Base-by-base conservation (phyloP, 2,113 vertebrate genomes). In the Nibea coibor region DNA sequence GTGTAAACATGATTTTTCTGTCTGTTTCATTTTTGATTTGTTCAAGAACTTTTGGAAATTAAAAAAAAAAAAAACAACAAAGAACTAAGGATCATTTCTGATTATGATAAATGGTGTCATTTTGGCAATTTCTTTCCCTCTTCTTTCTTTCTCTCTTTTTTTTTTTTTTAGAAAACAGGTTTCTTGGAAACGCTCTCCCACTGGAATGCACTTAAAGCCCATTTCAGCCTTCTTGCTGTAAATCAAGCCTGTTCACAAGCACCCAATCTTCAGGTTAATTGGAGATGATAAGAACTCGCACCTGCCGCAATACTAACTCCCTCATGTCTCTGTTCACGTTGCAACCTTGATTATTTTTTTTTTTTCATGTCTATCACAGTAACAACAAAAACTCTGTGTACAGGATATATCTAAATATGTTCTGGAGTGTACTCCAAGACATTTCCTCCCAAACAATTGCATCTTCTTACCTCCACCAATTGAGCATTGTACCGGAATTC, bases 241-340 rank as follows among this genome's bases (percentile, higher is more conserved):
- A 67, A 75, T 81, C 63, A 62, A 61, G 31, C 48, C 50, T 17
- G 19, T 42, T 87, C 72, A 71, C 2, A 2, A 63, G 57, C 10
- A 54, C 0, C 35, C 42, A 45, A 62, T 80, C 35, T 87, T 19
- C 67, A 69, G 61, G 67, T 69, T 83, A 72, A 83, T 83, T 75
- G 39, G 35, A 50, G 24, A 53, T 35, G 70, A 66, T 57, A 50
- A 79, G 51, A 39, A 72, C 59, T 61, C 51, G 15, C 66, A 67
- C 64, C 70, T 82, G 70, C 58, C 5, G 2, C n/a, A 73, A 24
- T 39, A 45, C 51, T n/a, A 8, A 20, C 51, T 75, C 14, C 42
- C 35, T 39, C 8, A 39, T 39, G 35, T 9, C 35, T 39, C 7
- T 39, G 8, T 39, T 39, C 35, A 39, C 35, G 2, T 9, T 39